Conservation (phyloP, 2,113 vertebrate species). For the Himantopus leucocephalus region DNA sequence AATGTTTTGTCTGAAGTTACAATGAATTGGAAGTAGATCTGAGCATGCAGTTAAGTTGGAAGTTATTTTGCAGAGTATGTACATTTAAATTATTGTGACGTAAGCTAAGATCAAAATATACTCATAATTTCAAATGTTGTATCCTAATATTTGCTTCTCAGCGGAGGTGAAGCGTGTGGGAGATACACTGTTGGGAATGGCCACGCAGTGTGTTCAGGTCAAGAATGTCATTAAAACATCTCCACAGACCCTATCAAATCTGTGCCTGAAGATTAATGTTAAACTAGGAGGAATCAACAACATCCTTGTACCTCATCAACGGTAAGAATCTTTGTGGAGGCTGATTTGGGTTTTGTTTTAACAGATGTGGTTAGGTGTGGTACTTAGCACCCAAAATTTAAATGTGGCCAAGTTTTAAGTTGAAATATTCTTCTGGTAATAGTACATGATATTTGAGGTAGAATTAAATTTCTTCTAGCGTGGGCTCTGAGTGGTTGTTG, state of each 20-base stretch:
- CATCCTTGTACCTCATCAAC: conserved; percentile 97
- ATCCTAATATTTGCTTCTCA: conserved; percentile 55
- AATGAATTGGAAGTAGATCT: neutral
- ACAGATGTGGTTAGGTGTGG: neutral
- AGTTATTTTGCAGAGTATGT: neutral
- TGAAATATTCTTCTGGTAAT: neutral
- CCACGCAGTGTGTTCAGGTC: conserved; percentile 97
- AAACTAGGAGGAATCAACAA: conserved; percentile 99
- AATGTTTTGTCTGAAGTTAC: neutral
- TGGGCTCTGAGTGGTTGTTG: neutral
- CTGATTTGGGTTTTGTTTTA: neutral
- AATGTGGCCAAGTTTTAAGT: neutral
- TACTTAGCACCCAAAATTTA: neutral
- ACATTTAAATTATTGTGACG: neutral
- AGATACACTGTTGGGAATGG: conserved; percentile 96
- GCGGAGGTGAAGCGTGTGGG: conserved; percentile 98
- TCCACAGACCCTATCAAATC: conserved; percentile 97
- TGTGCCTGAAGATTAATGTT: conserved; percentile 99
- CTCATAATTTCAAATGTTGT: neutral
- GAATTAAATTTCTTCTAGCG: neutral
- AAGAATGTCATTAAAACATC: conserved; percentile 99
- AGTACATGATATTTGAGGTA: neutral
- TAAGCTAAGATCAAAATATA: neutral
- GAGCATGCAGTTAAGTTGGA: neutral
- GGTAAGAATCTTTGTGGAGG: conserved; percentile 74